phyloP scores from a whole-genome alignment of 2,888 invertebrate genomes.

The Biston betularia region DNA sequence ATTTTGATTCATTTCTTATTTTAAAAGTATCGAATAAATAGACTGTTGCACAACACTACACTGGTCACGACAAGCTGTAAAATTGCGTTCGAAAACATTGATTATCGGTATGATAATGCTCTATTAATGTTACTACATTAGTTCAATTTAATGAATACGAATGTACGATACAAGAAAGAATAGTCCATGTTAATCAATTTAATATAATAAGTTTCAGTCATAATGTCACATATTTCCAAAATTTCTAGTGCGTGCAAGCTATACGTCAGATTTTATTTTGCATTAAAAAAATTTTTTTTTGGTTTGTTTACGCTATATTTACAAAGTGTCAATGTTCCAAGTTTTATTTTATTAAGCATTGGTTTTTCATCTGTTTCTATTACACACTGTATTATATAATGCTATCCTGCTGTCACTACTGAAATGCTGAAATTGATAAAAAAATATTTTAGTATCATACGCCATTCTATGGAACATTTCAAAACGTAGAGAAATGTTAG shows the following conservation, averaged over 20 bases:
- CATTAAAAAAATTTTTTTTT: too few species aligned
- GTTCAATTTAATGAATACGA: too few species aligned
- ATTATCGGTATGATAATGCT: not conserved
- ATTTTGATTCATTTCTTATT: too few species aligned
- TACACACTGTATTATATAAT: not conserved
- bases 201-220: too few species aligned
- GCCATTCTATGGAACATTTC: not conserved
- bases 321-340: too few species aligned
- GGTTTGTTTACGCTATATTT: too few species aligned
- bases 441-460: not conserved
- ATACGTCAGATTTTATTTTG: too few species aligned
- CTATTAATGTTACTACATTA: too few species aligned
- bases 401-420: slow-evolving; percentile 1
- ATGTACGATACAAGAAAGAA: too few species aligned
- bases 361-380: not conserved
- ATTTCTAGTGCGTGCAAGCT: too few species aligned
- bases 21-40: not conserved
- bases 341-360: not conserved
- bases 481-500: not conserved
- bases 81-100: not conserved
- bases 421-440: not conserved
- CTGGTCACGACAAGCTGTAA: not conserved
- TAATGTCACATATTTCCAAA: too few species aligned
- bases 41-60: not conserved
- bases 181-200: too few species aligned